These are phyloP conservation scores for Perodicticus potto DNA, from an alignment of 2,797 vertebrate species.

Conservation along the genomic window DNA sequence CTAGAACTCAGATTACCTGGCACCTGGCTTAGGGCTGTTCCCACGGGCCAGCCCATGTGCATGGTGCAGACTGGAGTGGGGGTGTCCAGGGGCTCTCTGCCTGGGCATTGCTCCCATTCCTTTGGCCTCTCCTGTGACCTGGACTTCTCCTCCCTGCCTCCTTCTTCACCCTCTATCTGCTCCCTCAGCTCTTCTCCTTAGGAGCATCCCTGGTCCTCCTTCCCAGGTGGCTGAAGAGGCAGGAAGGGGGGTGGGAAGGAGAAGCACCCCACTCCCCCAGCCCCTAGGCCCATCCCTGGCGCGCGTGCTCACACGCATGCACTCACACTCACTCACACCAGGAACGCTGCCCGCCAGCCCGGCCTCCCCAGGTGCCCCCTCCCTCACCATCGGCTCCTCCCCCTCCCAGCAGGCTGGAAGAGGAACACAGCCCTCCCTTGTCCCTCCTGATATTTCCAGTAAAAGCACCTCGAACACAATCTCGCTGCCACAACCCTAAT, in stretches of 20 bases:
- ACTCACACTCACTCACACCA: background rate
- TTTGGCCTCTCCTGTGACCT: background rate
- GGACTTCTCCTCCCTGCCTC: background rate
- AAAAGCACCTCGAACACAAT: constrained; percentile 88
- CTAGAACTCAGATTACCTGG: background rate
- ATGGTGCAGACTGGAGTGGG: no score
- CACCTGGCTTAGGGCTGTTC: background rate
- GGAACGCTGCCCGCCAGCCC: background rate
- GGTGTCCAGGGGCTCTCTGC: background rate
- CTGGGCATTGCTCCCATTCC: background rate
- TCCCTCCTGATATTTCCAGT: constrained; percentile 90
- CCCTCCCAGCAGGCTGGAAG: constrained; percentile 61
- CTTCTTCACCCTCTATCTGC: background rate
- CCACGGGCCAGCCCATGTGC: background rate
- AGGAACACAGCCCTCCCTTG: constrained; percentile 89
- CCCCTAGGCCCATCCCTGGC: background rate
- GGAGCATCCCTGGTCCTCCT: background rate
- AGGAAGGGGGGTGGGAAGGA: background rate
- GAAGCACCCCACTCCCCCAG: fast-evolving
- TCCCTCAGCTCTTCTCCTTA: background rate
- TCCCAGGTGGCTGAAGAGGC: background rate
- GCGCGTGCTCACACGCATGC: background rate
- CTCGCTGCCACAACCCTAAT: constrained; percentile 88
- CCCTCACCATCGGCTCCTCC: constrained; percentile 76
- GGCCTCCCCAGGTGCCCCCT: constrained; percentile 74